phyloP scores from a whole-genome alignment of 2,113 vertebrate genomes.

The Catharus minimus region DNA sequence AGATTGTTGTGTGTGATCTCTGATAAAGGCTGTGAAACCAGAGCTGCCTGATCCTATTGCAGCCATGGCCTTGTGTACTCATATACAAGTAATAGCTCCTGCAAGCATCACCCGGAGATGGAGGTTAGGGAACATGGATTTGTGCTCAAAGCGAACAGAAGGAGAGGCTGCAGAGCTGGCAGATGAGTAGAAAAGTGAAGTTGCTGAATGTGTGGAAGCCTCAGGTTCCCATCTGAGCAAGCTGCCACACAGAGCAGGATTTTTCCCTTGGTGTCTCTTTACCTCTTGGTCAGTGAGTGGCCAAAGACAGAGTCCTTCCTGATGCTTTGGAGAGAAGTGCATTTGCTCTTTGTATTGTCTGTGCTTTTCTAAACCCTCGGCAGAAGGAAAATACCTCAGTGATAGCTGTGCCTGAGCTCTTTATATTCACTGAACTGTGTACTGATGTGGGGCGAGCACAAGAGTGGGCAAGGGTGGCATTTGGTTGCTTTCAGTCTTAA shows the following conservation, averaged over 20 bases:
- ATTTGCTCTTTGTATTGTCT: background rate
- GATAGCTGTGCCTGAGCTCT: background rate
- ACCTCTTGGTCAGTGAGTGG: background rate
- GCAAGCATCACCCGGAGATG: background rate
- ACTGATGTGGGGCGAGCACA: fast-evolving
- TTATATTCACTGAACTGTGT: fast-evolving
- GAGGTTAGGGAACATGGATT: background rate
- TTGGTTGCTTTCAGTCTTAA: background rate
- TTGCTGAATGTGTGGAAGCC: background rate
- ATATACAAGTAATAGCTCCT: background rate
- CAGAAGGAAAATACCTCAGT: background rate
- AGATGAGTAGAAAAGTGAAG: background rate
- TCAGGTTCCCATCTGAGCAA: background rate
- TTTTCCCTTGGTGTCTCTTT: background rate
- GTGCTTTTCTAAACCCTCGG: background rate
- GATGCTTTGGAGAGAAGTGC: background rate
- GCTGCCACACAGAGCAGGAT: background rate
- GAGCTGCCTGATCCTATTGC: constrained; percentile 16
- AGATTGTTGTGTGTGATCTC: background rate
- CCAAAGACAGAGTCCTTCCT: background rate
- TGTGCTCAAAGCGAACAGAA: background rate
- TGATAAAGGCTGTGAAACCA: background rate
- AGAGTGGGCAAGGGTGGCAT: background rate
- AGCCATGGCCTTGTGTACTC: background rate
- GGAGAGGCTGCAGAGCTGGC: background rate